Evolutionary conservation across 2,113 vertebrate species (phyloP), one percentile per base, ranked within the genome.

Genomic region (Erpornis zantholeuca): DNA sequence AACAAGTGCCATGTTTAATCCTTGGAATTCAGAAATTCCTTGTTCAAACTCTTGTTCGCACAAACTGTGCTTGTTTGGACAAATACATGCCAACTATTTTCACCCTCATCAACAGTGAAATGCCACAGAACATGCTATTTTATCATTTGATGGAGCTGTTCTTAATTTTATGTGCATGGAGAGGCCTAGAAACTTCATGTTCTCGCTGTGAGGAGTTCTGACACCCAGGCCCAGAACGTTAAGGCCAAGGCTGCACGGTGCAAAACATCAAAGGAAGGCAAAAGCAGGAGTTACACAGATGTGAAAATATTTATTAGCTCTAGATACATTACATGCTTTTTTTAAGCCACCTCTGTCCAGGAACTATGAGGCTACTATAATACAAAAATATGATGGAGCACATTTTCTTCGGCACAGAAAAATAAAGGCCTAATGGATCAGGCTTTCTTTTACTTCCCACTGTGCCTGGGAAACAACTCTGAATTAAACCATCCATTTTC

Each of bases 201-300:
- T 81, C 27, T 78, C 0, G 0, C 47, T 75, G 1, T 40, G 33
- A 7, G 6, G 49, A 40, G 18, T 64, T 50, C 13, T 71, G 60
- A 6, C 12, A 4, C 9, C 1, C 7, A 1, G 31, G 9, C 11
- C 1, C 12, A 28, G 17, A 56, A 42, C 6, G 17, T 38, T 36
- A 21, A 59, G 59, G 59, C 25, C 28, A 20, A 3, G 4, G 44
- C 12, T 56, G 6, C 3, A 0, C 25, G 15, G 27, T 44, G 28
- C 24, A 57, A 53, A 65, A 50, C 5, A 2, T 1, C 18, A 19
- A 53, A 9, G 22, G 18, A 71, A 75, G 10, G 19, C 13, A 59
- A 65, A 71, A 61, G 14, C 17, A 86, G 21, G 10, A 35, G 8
- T 68, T 75, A 9, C 0, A 5, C 11, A 29, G 8, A 18, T 50